These are phyloP conservation scores for Automeris io DNA, from an alignment of 2,888 invertebrate genomes.

Conservation along the genomic window DNA sequence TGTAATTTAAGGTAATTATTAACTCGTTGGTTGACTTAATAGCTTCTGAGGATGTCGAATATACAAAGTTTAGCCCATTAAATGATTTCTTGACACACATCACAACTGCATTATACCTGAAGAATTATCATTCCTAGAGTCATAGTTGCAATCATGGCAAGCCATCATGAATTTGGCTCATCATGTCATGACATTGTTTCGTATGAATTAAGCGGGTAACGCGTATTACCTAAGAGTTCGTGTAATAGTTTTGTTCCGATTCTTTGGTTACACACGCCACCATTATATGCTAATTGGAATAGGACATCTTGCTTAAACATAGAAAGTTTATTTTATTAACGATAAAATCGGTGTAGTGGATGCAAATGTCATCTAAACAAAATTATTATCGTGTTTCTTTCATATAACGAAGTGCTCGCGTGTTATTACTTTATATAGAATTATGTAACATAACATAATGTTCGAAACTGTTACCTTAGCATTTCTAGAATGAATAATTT, in stretches of 20 bases:
- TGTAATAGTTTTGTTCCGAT: slow-evolving; percentile 49
- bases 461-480: slow-evolving; percentile 5
- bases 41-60: background rate
- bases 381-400: slow-evolving; percentile 4
- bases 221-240: slow-evolving; percentile 38
- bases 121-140: background rate
- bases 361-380: background rate
- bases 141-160: slow-evolving; percentile 1
- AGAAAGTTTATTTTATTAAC: slow-evolving; percentile 25
- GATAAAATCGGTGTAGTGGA: slow-evolving; percentile 10
- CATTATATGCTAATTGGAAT: slow-evolving; percentile 60
- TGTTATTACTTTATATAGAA: slow-evolving; percentile 4
- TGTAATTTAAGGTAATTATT: background rate
- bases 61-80: background rate
- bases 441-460: slow-evolving; percentile 5
- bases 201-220: slow-evolving; percentile 21
- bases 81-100: background rate
- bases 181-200: slow-evolving; percentile 5
- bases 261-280: slow-evolving; percentile 41
- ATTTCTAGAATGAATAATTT: background rate
- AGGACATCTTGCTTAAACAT: slow-evolving; percentile 45
- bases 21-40: background rate
- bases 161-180: slow-evolving; percentile 1
- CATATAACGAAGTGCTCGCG: slow-evolving; percentile 3
- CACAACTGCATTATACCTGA: background rate